Conservation (phyloP, 2,888 invertebrate genomes). For the Tetrapedia diversipes region DNA sequence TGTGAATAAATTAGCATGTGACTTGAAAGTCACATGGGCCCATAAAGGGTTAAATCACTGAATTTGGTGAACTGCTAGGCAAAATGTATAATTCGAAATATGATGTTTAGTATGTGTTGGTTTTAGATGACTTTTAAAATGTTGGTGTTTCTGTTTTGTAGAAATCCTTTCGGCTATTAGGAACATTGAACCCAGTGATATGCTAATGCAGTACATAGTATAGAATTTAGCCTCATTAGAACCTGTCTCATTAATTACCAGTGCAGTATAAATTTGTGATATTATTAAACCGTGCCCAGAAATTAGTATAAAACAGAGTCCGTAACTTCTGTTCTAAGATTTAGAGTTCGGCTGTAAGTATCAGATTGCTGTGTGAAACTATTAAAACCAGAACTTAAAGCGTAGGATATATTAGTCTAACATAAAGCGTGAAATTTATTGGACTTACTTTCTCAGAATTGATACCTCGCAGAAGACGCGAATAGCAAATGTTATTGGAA, state of each 20-base stretch:
- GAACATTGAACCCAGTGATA: too few species aligned
- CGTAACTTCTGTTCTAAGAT: not conserved
- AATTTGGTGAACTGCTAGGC: too few species aligned
- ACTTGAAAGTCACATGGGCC: too few species aligned
- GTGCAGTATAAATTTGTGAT: not conserved
- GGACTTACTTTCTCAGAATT: not conserved
- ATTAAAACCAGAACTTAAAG: not conserved
- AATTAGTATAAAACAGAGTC: too few species aligned
- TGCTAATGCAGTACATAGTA: too few species aligned
- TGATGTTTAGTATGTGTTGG: too few species aligned
- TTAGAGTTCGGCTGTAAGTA: not conserved
- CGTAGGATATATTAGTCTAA: not conserved
- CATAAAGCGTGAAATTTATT: slow-evolving; percentile 9
- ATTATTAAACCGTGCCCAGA: not conserved
- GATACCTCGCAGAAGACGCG: not conserved
- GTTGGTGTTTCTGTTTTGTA: too few species aligned
- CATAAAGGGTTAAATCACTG: too few species aligned
- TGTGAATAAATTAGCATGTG: too few species aligned
- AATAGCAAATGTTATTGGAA: not conserved
- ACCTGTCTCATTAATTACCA: not conserved
- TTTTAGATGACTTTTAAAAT: too few species aligned
- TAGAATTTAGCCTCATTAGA: not conserved
- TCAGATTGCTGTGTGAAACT: not conserved
- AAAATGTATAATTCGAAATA: too few species aligned
- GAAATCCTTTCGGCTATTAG: not conserved